These are phyloP conservation scores for Cherax quadricarinatus DNA, from an alignment of 1,140 invertebrate genomes.

Conservation along the genomic window DNA sequence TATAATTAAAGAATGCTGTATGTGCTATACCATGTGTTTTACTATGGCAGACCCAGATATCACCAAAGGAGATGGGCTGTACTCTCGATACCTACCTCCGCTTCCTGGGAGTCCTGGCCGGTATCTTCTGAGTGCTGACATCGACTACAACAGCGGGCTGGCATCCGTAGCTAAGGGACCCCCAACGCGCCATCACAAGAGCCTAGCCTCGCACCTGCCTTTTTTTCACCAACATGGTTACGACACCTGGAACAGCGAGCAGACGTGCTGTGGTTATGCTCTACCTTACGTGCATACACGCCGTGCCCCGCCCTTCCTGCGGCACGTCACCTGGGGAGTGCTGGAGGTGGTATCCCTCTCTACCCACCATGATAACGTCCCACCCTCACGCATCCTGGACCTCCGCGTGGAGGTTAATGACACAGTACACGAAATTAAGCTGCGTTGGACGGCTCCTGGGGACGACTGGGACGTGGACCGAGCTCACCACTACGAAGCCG, in stretches of 20 bases:
- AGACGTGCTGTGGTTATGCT: slow-evolving; percentile 68
- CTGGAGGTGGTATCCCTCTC: slow-evolving; percentile 58
- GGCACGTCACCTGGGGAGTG: slow-evolving; percentile 66
- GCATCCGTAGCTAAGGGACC: slow-evolving; percentile 60
- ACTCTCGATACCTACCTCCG: slow-evolving; percentile 81
- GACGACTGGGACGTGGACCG: slow-evolving; percentile 74
- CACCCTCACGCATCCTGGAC: slow-evolving; percentile 76
- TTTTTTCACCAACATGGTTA: slow-evolving; percentile 49
- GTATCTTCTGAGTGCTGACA: slow-evolving; percentile 66
- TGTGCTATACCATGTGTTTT: neutral
- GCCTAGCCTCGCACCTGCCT: slow-evolving; percentile 25
- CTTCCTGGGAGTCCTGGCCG: slow-evolving; percentile 73
- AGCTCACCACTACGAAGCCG: slow-evolving; percentile 72
- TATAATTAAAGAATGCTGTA: too few species aligned
- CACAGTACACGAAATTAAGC: slow-evolving; percentile 72
- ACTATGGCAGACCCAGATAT: slow-evolving; percentile 79
- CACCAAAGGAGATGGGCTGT: slow-evolving; percentile 83
- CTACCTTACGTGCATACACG: slow-evolving; percentile 53
- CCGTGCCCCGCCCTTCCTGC: slow-evolving; percentile 65
- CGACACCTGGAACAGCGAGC: slow-evolving; percentile 26
- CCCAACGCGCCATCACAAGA: slow-evolving; percentile 63
- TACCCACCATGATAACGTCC: slow-evolving; percentile 71
- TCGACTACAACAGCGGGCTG: slow-evolving; percentile 68
- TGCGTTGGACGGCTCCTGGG: slow-evolving; percentile 75
- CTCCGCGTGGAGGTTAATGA: slow-evolving; percentile 72